These are phyloP conservation scores for Lutjanus argentimaculatus DNA, from an alignment of 2,797 vertebrate genomes.

Conservation along the genomic window DNA sequence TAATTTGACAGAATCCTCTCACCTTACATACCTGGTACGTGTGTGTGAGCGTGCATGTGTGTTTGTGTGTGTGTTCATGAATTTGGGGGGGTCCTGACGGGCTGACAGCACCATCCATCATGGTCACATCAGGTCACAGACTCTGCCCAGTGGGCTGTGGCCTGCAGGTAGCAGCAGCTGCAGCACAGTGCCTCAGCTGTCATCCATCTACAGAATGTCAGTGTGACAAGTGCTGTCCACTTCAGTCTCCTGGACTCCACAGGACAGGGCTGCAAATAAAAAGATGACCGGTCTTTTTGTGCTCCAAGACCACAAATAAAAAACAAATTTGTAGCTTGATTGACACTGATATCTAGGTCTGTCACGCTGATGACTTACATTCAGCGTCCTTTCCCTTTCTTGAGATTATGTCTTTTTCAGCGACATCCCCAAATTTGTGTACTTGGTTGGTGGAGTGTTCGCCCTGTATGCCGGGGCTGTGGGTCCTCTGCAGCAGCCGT, in stretches of 20 bases:
- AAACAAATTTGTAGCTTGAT: constrained; percentile 19
- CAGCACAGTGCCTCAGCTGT: constrained; percentile 54
- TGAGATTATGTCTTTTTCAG: no score
- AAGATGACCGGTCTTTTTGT: constrained; percentile 13
- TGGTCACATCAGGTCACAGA: constrained; percentile 56
- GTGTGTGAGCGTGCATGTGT: constrained; percentile 6
- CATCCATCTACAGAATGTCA: constrained; percentile 46
- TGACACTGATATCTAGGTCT: constrained; percentile 18
- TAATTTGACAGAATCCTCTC: neutral
- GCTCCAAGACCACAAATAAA: constrained; percentile 20
- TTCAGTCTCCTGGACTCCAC: constrained; percentile 15
- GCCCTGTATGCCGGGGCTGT: no score
- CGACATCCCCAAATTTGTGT: no score
- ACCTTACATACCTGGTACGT: neutral
- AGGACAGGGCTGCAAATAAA: constrained; percentile 2
- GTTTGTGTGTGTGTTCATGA: constrained; percentile 9
- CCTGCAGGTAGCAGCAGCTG: constrained; percentile 66
- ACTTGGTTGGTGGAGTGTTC: no score
- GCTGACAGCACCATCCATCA: constrained; percentile 65
- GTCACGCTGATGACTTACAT: neutral
- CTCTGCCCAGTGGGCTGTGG: constrained; percentile 40
- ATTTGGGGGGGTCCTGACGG: constrained; percentile 16
- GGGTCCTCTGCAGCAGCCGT: no score
- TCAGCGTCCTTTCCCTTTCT: neutral
- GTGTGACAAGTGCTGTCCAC: constrained; percentile 32